Evolutionary conservation across 2,888 invertebrate genomes (phyloP).

Genomic region (Lathronympha strigana): DNA sequence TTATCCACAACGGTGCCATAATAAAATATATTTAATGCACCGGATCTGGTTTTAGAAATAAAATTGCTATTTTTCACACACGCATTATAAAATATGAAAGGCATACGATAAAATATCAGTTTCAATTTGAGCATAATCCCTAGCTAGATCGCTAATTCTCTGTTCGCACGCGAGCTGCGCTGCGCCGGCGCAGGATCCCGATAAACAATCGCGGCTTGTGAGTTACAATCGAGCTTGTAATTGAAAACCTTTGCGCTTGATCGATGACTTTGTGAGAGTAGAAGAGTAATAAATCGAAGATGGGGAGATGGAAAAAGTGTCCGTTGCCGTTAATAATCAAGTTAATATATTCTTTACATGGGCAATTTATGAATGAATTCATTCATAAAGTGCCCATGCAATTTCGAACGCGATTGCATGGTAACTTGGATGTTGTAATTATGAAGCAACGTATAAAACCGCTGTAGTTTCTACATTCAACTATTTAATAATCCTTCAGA

Average conservation of each 20-base stretch:
- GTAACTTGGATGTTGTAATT: no score
- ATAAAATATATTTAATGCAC: no score
- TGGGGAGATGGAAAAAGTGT: neutral
- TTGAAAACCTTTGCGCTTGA: slow-evolving; percentile 54
- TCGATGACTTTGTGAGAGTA: slow-evolving; percentile 41
- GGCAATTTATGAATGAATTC: no score
- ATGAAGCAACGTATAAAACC: no score
- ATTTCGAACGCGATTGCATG: neutral
- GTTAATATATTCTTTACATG: neutral
- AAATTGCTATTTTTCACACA: neutral
- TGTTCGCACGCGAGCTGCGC: slow-evolving; percentile 37
- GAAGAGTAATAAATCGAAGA: slow-evolving; percentile 18
- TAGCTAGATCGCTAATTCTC: slow-evolving; percentile 28
- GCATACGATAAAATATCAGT: slow-evolving; percentile 22
- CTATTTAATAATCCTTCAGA: no score
- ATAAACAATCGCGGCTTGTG: slow-evolving; percentile 49
- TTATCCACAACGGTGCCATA: no score
- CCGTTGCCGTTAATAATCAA: neutral
- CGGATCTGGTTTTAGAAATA: no score
- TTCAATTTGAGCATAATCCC: neutral
- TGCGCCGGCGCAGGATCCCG: slow-evolving; percentile 51
- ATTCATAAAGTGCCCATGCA: no score
- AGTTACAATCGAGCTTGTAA: slow-evolving; percentile 54
- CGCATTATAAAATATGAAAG: neutral
- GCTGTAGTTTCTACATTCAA: no score